These are phyloP conservation scores for Sinocyclocheilus rhinocerous DNA, from an alignment of 2,113 vertebrate species.

Conservation along the genomic window DNA sequence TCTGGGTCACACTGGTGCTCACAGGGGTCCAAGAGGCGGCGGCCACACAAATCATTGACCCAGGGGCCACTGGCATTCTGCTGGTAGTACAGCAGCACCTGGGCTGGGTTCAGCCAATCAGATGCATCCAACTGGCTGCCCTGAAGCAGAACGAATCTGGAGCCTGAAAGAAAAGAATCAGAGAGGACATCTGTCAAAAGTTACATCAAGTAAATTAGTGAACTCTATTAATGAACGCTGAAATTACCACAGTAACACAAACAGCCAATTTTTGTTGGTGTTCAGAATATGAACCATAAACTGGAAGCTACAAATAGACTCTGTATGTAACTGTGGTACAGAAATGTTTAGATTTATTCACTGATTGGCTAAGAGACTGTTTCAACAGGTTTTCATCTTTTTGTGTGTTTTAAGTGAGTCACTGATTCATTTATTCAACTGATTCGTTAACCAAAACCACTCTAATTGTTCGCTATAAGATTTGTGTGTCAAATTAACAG, in stretches of 20 bases:
- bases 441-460: not conserved
- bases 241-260: too few relatives aligned
- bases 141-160: conserved; percentile 93
- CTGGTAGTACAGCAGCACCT: conserved; percentile 94
- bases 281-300: not conserved
- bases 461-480: not conserved
- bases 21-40: conserved; percentile 92
- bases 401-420: not conserved
- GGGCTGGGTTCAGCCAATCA: conserved; percentile 96
- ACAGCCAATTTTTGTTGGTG: too few relatives aligned
- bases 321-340: not conserved
- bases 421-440: not conserved
- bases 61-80: conserved; percentile 98
- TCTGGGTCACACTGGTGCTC: conserved; percentile 97
- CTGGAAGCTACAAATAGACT: not conserved
- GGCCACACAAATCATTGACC: conserved; percentile 91
- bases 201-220: not conserved
- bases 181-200: not conserved
- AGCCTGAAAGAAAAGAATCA: conserved; percentile 75
- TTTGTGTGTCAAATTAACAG: not conserved
- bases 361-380: not conserved
- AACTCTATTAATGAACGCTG: not conserved
- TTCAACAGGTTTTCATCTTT: too few relatives aligned
- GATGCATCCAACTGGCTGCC: conserved; percentile 95
- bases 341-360: not conserved